Conservation (phyloP, 2,113 vertebrate genomes). For the Piprites chloris region DNA sequence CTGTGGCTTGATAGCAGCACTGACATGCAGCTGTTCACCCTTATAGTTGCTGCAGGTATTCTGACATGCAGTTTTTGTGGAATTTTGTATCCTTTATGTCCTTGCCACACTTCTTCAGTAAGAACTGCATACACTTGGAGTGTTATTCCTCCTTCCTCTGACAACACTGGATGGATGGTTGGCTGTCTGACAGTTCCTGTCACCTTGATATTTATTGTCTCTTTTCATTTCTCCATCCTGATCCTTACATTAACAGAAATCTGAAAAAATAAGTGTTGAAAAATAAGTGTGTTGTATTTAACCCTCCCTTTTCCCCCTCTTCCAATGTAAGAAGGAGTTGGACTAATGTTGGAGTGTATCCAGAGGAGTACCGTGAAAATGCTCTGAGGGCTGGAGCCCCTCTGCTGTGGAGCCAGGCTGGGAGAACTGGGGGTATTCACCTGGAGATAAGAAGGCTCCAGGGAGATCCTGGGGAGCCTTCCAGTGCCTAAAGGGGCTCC, state of each 20-base stretch:
- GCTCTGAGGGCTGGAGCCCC: background rate
- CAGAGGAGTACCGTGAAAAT: background rate
- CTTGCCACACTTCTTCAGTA: background rate
- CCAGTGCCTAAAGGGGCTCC: background rate
- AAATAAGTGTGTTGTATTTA: background rate
- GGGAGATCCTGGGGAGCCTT: background rate
- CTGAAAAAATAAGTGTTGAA: background rate
- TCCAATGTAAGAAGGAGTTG: background rate
- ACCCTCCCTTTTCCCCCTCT: rapidly evolving
- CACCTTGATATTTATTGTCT: background rate
- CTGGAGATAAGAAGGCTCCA: background rate
- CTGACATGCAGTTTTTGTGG: background rate
- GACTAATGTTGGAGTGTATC: background rate
- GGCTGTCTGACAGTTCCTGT: background rate
- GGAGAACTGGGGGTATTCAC: background rate
- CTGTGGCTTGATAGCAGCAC: background rate
- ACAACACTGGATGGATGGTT: background rate
- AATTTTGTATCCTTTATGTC: background rate
- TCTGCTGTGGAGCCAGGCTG: background rate
- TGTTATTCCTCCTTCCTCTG: background rate
- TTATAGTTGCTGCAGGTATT: background rate
- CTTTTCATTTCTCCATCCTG: background rate
- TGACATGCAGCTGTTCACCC: background rate
- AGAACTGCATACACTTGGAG: background rate
- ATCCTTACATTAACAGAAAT: background rate